Evolutionary conservation across 2,888 invertebrate genomes (phyloP), one percentile per base, ranked within the genome.

Genomic region (Caenorhabditis sp.): DNA sequence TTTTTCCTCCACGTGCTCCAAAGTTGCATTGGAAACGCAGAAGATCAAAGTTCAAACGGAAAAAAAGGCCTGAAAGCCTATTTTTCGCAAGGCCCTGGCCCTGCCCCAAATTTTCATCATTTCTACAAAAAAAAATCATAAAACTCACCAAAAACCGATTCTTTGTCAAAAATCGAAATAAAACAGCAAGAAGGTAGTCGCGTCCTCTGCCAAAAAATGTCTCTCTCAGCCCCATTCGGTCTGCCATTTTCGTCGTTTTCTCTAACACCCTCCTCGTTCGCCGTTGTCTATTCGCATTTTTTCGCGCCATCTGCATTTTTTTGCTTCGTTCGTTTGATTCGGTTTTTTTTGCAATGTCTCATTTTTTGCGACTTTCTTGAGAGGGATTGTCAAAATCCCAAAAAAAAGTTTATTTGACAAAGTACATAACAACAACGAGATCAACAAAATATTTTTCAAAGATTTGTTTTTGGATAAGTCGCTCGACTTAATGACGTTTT

Each of bases 401-500:
- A 31, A 4, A 31, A 31, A 31, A 10, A 31, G 31, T 31, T 31
- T 10, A 31, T 31, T 31, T 10, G 4, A 50, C n/a, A 50, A 50
- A 50, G 50, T 37, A 37, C 10, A 50, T 50, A 50, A 50, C n/a
- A 19, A 50, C 17, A 50, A 50, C 14, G 17, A 50, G 17, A n/a
- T 50, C 50, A 50, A 50, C 5, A 31, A 21, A 51, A 5, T 21
- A 23, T 8, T 21, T 51, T 51, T 51, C 12, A 51, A 21, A 51
- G 2, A 19, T 19, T 51, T 19, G 21, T 51, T 51, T 51, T 51
- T 14, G 43, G 43, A 14, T 12, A 43, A 10, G 43, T 14, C 14
- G 72, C 62, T 23, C 73, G 27, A 37, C 62, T 66, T 50, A 73
- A 50, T 5, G 68, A 66, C 1, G 67, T 36, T 49, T 51, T 55